These are phyloP conservation scores for Formica aserva DNA, from an alignment of 2,888 invertebrate genomes.

Conservation along the genomic window DNA sequence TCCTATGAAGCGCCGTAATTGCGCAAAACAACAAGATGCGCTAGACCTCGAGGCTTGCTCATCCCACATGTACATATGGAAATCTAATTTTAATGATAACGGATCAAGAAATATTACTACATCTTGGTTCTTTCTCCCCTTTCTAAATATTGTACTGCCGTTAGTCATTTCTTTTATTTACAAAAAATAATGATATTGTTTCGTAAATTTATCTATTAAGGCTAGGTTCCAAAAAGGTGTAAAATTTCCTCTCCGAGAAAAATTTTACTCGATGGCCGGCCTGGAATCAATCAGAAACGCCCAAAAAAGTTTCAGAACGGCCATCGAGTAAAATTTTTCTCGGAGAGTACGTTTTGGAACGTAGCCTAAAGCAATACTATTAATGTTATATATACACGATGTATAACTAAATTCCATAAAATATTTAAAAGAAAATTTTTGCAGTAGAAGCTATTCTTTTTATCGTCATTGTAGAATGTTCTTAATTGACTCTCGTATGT, in stretches of 20 bases:
- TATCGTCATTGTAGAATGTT: conserved; percentile 23
- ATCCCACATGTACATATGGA: conserved; percentile 45
- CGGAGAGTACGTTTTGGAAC: no score
- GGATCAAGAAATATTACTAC: conserved; percentile 21
- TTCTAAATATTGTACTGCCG: conserved; percentile 22
- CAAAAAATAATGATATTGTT: background rate
- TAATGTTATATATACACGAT: background rate
- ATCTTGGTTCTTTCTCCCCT: background rate
- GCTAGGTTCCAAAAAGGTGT: no score
- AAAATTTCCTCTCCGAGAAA: no score
- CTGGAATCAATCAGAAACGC: no score
- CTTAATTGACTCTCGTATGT: conserved; percentile 30
- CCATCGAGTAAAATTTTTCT: no score
- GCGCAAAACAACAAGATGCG: conserved; percentile 45
- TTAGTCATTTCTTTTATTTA: background rate
- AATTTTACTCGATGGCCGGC: no score
- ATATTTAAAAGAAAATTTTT: background rate
- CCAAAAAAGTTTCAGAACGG: no score
- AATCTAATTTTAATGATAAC: conserved; percentile 55
- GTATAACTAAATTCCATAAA: background rate
- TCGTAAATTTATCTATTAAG: conserved; percentile 7
- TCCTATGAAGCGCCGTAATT: conserved; percentile 39
- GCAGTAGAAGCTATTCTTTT: background rate
- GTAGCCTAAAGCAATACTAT: background rate
- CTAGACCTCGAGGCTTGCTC: conserved; percentile 31